Percentiles rank a stretch among this genome's conserved stretches.
Evolutionary conservation across 2,888 invertebrate species (phyloP).

Genomic region (Diogma glabrata): DNA sequence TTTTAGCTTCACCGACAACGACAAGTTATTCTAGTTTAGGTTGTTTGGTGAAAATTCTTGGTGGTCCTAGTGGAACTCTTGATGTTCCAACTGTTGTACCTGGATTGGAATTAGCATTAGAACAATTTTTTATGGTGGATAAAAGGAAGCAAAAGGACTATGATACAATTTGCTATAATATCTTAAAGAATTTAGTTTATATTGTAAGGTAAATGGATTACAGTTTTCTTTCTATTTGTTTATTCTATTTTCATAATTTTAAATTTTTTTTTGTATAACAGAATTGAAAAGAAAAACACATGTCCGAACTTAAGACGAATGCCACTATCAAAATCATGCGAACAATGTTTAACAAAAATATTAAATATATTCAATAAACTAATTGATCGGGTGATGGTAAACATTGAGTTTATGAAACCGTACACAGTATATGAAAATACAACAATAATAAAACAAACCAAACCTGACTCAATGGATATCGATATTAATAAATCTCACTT

Average conservation of each 20-base stretch:
- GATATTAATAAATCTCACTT: too few relatives aligned
- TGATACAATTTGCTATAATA: constrained; percentile 31
- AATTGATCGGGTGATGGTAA: not conserved
- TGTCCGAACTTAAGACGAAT: constrained; percentile 26
- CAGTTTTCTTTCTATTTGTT: not conserved
- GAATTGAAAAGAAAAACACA: constrained; percentile 22
- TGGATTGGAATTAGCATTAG: constrained; percentile 33
- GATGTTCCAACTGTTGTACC: constrained; percentile 32
- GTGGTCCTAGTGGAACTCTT: constrained; percentile 30
- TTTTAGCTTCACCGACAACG: constrained; percentile 28
- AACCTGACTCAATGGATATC: not conserved
- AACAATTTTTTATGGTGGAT: constrained; percentile 30
- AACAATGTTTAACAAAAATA: constrained; percentile 31
- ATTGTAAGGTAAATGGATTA: constrained; percentile 36
- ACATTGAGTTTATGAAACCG: not conserved
- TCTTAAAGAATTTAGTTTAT: constrained; percentile 39
- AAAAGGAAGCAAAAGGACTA: constrained; percentile 29
- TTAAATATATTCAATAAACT: constrained; percentile 26
- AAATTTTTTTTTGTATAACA: constrained; percentile 21
- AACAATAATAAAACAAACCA: not conserved
- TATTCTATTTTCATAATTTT: not conserved
- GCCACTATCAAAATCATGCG: constrained; percentile 26
- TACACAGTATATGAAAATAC: not conserved
- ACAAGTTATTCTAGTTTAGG: constrained; percentile 29
- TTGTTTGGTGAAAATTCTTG: constrained; percentile 31